Evolutionary conservation across 2,888 invertebrate species (phyloP).

Genomic region (Cryptocephalus moraei): DNA sequence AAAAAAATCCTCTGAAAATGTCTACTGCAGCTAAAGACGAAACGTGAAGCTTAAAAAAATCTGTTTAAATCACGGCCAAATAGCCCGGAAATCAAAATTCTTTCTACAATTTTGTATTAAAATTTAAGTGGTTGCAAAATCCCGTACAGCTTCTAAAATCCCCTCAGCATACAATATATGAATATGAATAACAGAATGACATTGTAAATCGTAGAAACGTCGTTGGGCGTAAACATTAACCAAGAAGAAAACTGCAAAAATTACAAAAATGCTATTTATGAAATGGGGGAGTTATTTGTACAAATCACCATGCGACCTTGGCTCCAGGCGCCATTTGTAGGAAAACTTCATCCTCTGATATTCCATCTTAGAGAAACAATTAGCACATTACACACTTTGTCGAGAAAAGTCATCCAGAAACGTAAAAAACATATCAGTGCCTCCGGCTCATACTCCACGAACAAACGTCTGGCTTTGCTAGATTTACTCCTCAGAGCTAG

Average conservation of each 20-base stretch:
- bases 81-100: background rate
- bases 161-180: no score
- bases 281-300: constrained; percentile 7
- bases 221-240: constrained; percentile 6
- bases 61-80: no score
- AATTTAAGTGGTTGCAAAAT: no score
- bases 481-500: constrained; percentile 45
- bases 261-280: constrained; percentile 13
- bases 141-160: no score
- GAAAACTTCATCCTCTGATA: background rate
- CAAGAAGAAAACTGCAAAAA: constrained; percentile 2
- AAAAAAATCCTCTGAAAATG: constrained; percentile 48
- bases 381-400: constrained; percentile 9
- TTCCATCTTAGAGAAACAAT: background rate
- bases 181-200: no score
- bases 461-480: constrained; percentile 43
- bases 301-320: constrained; percentile 9
- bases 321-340: constrained; percentile 4
- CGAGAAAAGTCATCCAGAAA: constrained; percentile 10
- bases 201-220: constrained; percentile 5
- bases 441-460: constrained; percentile 4
- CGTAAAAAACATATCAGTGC: constrained; percentile 4
- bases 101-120: background rate
- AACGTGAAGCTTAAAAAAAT: no score
- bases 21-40: no score